Conservation (phyloP, 1,140 invertebrate genomes). For the Arctopsyche grandis region DNA sequence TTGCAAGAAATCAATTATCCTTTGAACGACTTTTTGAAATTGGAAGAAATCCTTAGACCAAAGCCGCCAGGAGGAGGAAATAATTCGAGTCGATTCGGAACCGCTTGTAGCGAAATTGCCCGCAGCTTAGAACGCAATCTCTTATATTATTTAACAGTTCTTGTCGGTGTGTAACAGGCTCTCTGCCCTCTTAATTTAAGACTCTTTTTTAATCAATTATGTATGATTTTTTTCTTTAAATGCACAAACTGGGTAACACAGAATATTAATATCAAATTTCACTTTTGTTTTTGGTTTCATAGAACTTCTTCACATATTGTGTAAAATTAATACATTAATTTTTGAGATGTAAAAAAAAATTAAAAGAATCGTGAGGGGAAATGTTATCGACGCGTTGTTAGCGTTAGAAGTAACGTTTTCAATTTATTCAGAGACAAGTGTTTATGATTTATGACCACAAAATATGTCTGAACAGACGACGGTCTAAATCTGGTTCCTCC, state of each 20-base stretch:
- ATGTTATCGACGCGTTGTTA: slow-evolving; percentile 8
- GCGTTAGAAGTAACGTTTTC: slow-evolving; percentile 2
- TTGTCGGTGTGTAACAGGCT: slow-evolving; percentile 1
- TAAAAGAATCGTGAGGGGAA: not conserved
- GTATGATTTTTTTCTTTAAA: too few species aligned
- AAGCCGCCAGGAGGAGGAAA: not conserved
- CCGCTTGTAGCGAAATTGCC: slow-evolving; percentile 16
- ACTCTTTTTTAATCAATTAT: too few species aligned
- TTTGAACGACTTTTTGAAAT: slow-evolving; percentile 34
- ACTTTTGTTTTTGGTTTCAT: too few species aligned
- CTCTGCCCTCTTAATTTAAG: not conserved
- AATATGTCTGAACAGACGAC: slow-evolving; percentile 17
- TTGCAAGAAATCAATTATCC: slow-evolving; percentile 42
- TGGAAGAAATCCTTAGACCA: slow-evolving; percentile 20
- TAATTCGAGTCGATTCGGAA: not conserved
- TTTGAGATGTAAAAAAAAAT: not conserved
- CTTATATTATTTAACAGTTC: slow-evolving; percentile 1
- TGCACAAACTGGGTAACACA: not conserved
- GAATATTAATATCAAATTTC: not conserved
- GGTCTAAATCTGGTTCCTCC: slow-evolving; percentile 8
- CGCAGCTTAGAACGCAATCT: slow-evolving; percentile 5
- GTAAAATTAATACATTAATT: too few species aligned
- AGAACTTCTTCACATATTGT: too few species aligned
- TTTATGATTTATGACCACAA: slow-evolving; percentile 29
- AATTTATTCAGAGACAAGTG: slow-evolving; percentile 31